Percentiles rank a stretch among this genome's conserved stretches.
Evolutionary conservation across 2,113 vertebrate genomes (phyloP).

Genomic region (Sarotherodon lohbergeri): DNA sequence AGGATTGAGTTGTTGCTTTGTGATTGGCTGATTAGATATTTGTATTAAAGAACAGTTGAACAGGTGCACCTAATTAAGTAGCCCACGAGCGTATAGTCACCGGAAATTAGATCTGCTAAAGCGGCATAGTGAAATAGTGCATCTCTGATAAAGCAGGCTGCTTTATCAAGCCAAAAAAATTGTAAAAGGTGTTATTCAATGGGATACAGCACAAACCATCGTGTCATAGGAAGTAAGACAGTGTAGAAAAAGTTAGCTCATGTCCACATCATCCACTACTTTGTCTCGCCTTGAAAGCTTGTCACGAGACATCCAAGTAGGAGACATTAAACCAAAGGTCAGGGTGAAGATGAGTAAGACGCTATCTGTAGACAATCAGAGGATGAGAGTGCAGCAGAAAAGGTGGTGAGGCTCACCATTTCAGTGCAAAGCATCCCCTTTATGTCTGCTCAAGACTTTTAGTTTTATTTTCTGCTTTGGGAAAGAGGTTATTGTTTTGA

Average conservation of each 20-base stretch:
- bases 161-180: background rate
- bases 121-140: background rate
- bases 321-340: conserved; percentile 50
- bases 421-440: background rate
- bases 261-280: background rate
- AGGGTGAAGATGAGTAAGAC: conserved; percentile 9
- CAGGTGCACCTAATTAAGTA: background rate
- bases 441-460: background rate
- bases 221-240: background rate
- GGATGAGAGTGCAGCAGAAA: background rate
- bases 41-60: background rate
- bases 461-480: background rate
- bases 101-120: background rate
- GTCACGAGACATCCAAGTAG: conserved; percentile 18
- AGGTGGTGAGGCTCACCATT: background rate
- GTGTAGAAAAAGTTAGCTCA: conserved; percentile 1
- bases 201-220: background rate
- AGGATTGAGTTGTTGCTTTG: background rate
- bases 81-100: background rate
- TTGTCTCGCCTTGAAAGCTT: conserved; percentile 9
- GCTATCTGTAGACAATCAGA: conserved; percentile 10
- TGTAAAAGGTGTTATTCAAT: background rate
- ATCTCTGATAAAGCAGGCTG: background rate
- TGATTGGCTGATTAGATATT: background rate
- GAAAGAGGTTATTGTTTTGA: background rate